Evolutionary conservation across 1,140 invertebrate genomes (phyloP), one percentile per base, ranked within the genome.

Genomic region (Linepithema humile): DNA sequence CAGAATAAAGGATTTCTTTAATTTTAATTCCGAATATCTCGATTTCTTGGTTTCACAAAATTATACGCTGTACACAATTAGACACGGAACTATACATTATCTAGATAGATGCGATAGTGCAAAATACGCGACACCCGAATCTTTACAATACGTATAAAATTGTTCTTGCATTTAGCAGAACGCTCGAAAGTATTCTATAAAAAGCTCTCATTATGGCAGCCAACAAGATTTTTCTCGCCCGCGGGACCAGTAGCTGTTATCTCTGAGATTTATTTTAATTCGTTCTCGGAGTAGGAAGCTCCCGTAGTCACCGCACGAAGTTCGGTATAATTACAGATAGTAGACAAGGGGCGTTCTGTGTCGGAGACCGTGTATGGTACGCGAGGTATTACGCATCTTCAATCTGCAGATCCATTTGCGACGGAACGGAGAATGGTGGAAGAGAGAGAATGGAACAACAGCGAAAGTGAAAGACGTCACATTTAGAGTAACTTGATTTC

Each of bases 221-320:
- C 32, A 75, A 78, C 82, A 64, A 45, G 12, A 80, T 85, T 62
- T 74, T 83, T 85, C 53, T 65, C 50, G 38, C 50, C 38, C 45
- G 26, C 43, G 9, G 17, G 12, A 7, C 78, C 7, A 29, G 15
- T 57, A 45, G 29, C 40, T 12, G 50, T 48, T 83, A 85, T 85
- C 80, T 83, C 32, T 7, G 60, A 83, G 84, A 85, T 85, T 85
- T 85, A 85, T 83, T 85, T 85, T 85, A 85, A 85, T 85, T 83
- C 70, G 69, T 85, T 85, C 45, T 40, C 43, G 20, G 69, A 45
- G 59, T 59, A 59, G 69, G 40, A 50, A 64, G 38, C 72, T 88
- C 62, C 9, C n/a, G 86, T 35, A 88, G 85, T 84, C 80, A 38
- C 57, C 43, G 62, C 86, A 86, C 84, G 74, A 38, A 88, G 62